phyloP scores from a whole-genome alignment of 2,797 vertebrate genomes.

The Erpetoichthys calabaricus region DNA sequence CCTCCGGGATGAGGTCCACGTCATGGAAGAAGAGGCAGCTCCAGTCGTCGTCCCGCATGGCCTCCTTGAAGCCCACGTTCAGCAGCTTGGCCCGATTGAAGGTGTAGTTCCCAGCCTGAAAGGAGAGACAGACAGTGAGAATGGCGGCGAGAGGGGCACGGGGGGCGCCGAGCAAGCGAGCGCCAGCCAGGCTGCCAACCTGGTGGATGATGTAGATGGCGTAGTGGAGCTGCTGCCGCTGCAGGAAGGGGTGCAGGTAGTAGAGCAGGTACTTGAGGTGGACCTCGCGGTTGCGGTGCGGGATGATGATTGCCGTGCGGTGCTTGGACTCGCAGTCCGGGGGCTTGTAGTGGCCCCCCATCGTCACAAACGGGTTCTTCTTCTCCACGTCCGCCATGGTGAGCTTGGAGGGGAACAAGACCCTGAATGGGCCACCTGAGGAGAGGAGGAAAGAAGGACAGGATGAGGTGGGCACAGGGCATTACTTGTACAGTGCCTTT shows the following conservation, averaged over 20 bases:
- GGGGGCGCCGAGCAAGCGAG: not conserved
- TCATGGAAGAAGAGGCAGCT: slow-evolving; percentile 69
- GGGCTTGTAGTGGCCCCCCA: slow-evolving; percentile 55
- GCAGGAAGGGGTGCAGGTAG: slow-evolving; percentile 63
- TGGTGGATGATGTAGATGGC: slow-evolving; percentile 67
- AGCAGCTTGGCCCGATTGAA: slow-evolving; percentile 66
- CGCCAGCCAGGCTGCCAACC: slow-evolving; percentile 29
- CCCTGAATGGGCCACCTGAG: slow-evolving; percentile 57
- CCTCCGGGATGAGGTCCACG: slow-evolving; percentile 69
- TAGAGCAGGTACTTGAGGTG: slow-evolving; percentile 62
- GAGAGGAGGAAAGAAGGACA: not conserved
- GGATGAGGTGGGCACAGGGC: no score
- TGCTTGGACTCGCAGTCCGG: slow-evolving; percentile 53
- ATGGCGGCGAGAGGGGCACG: not conserved
- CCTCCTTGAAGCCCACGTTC: slow-evolving; percentile 66
- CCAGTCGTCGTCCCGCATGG: slow-evolving; percentile 70
- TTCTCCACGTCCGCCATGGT: slow-evolving; percentile 39
- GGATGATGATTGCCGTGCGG: slow-evolving; percentile 53
- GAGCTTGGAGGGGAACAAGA: slow-evolving; percentile 48
- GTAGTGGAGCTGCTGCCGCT: slow-evolving; percentile 60
- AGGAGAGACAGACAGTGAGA: not conserved
- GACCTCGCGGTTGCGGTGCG: slow-evolving; percentile 53
- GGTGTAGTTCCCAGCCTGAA: slow-evolving; percentile 52
- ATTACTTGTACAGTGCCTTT: no score
- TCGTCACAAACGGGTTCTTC: slow-evolving; percentile 54